These are phyloP conservation scores for Cyprinodon variegatus DNA, from an alignment of 2,113 vertebrate genomes.

Conservation along the genomic window DNA sequence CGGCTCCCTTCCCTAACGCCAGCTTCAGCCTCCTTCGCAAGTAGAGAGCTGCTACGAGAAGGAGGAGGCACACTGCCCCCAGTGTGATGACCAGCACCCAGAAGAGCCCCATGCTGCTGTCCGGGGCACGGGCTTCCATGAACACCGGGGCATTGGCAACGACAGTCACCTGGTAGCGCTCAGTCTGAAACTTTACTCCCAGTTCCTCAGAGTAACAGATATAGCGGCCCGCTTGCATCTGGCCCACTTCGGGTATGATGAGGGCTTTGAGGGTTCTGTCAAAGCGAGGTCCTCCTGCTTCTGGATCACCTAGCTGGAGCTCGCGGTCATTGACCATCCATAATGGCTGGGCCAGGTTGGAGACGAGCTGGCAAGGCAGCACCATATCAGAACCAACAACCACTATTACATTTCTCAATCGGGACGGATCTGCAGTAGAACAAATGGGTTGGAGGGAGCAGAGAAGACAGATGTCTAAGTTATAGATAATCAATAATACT, in stretches of 20 bases:
- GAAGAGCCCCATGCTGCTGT: slow-evolving; percentile 88
- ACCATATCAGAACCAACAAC: slow-evolving; percentile 91
- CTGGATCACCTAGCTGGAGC: slow-evolving; percentile 70
- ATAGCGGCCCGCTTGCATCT: slow-evolving; percentile 85
- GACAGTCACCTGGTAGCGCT: slow-evolving; percentile 87
- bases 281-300: slow-evolving; percentile 75
- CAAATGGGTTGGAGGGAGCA: neutral
- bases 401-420: slow-evolving; percentile 87
- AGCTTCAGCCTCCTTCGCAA: slow-evolving; percentile 87
- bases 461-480: slow-evolving; percentile 8
- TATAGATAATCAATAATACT: slow-evolving; percentile 23
- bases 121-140: slow-evolving; percentile 87
- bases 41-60: slow-evolving; percentile 86
- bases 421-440: slow-evolving; percentile 76
- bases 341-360: slow-evolving; percentile 88
- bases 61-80: slow-evolving; percentile 85
- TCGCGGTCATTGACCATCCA: slow-evolving; percentile 90
- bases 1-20: slow-evolving; percentile 86
- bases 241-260: slow-evolving; percentile 81
- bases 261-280: slow-evolving; percentile 85
- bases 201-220: slow-evolving; percentile 90
- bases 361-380: slow-evolving; percentile 90
- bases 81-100: slow-evolving; percentile 93
- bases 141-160: slow-evolving; percentile 82
- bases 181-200: slow-evolving; percentile 82